A percentile compares a stretch with the other conserved stretches of the same genome.
These are phyloP conservation scores for Leuciscus waleckii DNA, from an alignment of 2,797 vertebrate genomes.

Conservation along the genomic window DNA sequence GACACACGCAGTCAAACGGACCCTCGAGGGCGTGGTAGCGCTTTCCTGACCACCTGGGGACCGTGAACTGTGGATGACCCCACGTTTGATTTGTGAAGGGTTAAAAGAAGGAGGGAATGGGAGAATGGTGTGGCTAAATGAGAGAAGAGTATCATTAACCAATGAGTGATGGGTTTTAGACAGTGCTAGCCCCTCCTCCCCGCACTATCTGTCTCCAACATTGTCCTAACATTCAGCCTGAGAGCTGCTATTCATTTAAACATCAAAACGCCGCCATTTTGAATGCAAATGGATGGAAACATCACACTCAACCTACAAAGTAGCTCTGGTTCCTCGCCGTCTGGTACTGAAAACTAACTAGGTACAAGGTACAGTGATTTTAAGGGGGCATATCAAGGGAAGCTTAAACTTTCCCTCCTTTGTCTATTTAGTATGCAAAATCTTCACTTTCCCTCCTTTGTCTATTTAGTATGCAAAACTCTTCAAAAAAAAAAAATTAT, in stretches of 20 bases:
- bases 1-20: slow-evolving; percentile 26
- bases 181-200: slow-evolving; percentile 92
- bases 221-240: slow-evolving; percentile 21
- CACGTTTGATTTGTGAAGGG: slow-evolving; percentile 88
- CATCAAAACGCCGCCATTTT: slow-evolving; percentile 26
- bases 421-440: neutral
- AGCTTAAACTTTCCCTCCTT: neutral
- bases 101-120: slow-evolving; percentile 70
- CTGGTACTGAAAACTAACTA: neutral
- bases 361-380: neutral
- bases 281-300: slow-evolving; percentile 26
- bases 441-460: neutral
- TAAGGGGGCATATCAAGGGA: neutral
- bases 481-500: neutral
- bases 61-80: slow-evolving; percentile 98
- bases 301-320: neutral
- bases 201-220: slow-evolving; percentile 60
- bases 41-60: slow-evolving; percentile 91
- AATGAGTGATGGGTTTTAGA: slow-evolving; percentile 99
- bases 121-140: slow-evolving; percentile 76
- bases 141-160: slow-evolving; percentile 97
- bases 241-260: slow-evolving; percentile 14
- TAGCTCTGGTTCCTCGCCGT: neutral
- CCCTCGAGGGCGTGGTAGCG: slow-evolving; percentile 59
- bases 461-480: neutral